Evolutionary conservation across 2,113 vertebrate genomes (phyloP), one percentile per base, ranked within the genome.

Genomic region (Calonectris borealis): DNA sequence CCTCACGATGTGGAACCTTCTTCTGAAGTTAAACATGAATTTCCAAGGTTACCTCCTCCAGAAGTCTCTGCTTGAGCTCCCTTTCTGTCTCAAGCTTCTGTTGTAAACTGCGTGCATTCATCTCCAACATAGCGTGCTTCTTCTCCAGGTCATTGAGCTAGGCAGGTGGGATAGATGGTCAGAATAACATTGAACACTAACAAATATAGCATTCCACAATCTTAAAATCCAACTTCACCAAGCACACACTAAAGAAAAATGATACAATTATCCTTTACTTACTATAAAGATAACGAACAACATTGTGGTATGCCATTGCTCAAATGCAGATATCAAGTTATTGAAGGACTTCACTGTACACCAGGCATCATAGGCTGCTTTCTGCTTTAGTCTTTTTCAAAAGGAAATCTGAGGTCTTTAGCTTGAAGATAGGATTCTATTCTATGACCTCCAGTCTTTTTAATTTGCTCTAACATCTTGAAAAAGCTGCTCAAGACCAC

Each of bases 121-220:
- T 99, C 96, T 99, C 99, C 94, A 99, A 97, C 99, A 99, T 99
- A 83, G 99, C 98, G 0, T 99, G 99, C 93, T 99, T 99, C 98
- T 99, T 99, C 97, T 99, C 99, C 98, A 99, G 97, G 95, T 99
- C 99, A 58, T 98, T 99, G 79, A 99, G 97, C 99, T 99, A 96
- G 46, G 86, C 48, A 62, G 75, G 89, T 52, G 83, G 61, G 68
- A 95, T 15, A 84, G 87, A 76, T 40, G 76, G 64, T 51, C 84
- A 94, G 77, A 92, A 44, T 25, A 75, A 49, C 44, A 78, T 1
- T 12, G 29, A 88, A 86, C 16, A 49, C n/a, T 36, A 77, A 86
- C 19, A 93, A 90, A 69, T 17, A 60, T 0, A 32, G 60, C 1
- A 0, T 54, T 80, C 32, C 38, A 61, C 24, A 68, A 13, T 14